These are phyloP conservation scores for Anneissia japonica DNA, from an alignment of 35 echinoderm and acorn worm species.

Conservation along the genomic window DNA sequence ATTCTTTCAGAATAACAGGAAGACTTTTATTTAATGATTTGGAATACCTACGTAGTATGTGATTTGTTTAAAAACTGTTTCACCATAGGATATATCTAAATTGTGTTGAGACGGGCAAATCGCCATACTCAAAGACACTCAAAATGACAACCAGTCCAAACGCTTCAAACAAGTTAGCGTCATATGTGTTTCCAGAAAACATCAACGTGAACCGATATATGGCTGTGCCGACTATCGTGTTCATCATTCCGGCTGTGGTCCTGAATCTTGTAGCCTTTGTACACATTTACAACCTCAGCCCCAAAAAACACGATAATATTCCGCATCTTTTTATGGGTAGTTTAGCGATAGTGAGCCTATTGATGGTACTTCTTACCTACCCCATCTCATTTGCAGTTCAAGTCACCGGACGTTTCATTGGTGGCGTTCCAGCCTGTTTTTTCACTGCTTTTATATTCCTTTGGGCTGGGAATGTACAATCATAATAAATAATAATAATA, in stretches of 20 bases:
- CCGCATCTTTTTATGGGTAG: neutral
- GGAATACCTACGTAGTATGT: too few species aligned
- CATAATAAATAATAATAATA: too few species aligned
- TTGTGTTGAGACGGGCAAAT: too few species aligned
- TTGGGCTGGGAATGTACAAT: neutral
- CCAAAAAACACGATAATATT: neutral
- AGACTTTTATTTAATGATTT: too few species aligned
- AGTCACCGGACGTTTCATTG: neutral
- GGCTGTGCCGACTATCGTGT: neutral
- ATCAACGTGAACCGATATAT: neutral
- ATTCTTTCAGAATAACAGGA: too few species aligned
- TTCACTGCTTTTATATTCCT: neutral
- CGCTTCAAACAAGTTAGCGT: too few species aligned
- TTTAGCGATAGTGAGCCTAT: neutral
- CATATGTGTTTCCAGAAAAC: too few species aligned
- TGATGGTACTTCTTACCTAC: neutral
- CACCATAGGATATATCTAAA: too few species aligned
- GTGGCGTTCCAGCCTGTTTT: neutral
- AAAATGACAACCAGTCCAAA: too few species aligned
- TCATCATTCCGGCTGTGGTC: neutral
- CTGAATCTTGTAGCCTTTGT: neutral
- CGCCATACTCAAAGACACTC: too few species aligned
- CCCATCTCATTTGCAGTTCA: neutral
- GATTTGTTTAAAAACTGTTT: too few species aligned
- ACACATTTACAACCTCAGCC: neutral